These are phyloP conservation scores for Aleiodes alternator DNA, from an alignment of 2,888 invertebrate species.

Conservation along the genomic window DNA sequence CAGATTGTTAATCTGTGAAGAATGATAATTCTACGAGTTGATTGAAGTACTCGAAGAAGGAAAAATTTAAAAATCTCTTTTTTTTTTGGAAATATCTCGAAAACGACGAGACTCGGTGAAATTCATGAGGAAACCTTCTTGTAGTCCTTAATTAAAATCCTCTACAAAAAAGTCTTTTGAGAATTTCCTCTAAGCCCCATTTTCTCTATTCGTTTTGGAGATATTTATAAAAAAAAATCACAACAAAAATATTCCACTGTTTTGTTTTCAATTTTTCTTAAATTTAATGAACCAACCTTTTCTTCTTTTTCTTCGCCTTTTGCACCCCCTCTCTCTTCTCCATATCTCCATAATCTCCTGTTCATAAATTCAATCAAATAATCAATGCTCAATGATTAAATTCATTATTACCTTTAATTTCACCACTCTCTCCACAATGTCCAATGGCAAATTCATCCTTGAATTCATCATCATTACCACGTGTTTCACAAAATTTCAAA, in stretches of 20 bases:
- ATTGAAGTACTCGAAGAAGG: too few species aligned
- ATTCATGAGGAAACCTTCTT: too few species aligned
- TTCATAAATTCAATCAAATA: slow-evolving; percentile 5
- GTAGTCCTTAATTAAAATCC: not conserved
- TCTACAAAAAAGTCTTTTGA: too few species aligned
- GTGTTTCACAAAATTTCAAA: slow-evolving; percentile 1
- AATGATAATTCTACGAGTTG: not conserved
- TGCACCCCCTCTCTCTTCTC: slow-evolving; percentile 49
- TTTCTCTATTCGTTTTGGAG: too few species aligned
- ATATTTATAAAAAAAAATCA: too few species aligned
- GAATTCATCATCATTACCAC: not conserved
- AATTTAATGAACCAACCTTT: slow-evolving; percentile 56
- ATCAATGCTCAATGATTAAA: not conserved
- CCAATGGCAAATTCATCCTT: slow-evolving; percentile 22
- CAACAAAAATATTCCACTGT: too few species aligned
- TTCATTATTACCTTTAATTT: slow-evolving; percentile 32
- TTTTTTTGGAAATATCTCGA: too few species aligned
- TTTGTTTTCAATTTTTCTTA: not conserved
- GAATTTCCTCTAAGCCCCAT: too few species aligned
- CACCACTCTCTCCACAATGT: slow-evolving; percentile 28
- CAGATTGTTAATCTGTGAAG: slow-evolving; percentile 77
- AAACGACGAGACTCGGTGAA: too few species aligned
- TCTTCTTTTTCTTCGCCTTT: slow-evolving; percentile 62
- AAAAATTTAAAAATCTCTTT: too few species aligned
- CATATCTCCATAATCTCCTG: slow-evolving; percentile 44